Percentiles rank a stretch among this genome's conserved stretches.
Evolutionary conservation across 2,888 invertebrate species (phyloP).

Genomic region (Petrolisthes cinctipes): DNA sequence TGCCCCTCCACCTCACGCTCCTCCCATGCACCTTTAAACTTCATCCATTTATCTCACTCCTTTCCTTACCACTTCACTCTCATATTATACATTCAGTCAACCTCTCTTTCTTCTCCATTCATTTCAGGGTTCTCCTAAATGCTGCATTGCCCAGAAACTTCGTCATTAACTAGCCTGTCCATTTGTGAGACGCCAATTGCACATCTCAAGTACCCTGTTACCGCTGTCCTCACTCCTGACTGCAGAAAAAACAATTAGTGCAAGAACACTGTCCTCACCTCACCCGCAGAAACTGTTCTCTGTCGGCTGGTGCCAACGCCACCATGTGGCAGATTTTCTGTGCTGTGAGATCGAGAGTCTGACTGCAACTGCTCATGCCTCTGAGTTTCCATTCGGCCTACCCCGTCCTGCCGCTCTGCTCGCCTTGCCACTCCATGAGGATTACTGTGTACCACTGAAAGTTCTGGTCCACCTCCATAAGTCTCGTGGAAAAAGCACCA

Average conservation of each 20-base stretch:
- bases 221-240: too few relatives aligned
- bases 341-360: slow-evolving; percentile 48
- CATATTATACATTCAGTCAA: too few relatives aligned
- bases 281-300: slow-evolving; percentile 58
- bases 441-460: slow-evolving; percentile 69
- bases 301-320: slow-evolving; percentile 33
- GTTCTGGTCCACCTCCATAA: slow-evolving; percentile 92
- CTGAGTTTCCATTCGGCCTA: slow-evolving; percentile 14
- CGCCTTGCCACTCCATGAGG: slow-evolving; percentile 45
- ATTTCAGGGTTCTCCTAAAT: too few relatives aligned
- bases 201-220: too few relatives aligned
- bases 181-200: too few relatives aligned
- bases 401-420: slow-evolving; percentile 31
- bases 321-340: slow-evolving; percentile 50
- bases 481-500: slow-evolving; percentile 89
- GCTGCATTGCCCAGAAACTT: too few relatives aligned
- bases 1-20: too few relatives aligned
- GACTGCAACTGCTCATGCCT: slow-evolving; percentile 45
- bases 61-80: too few relatives aligned
- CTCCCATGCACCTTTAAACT: too few relatives aligned
- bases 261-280: slow-evolving; percentile 42
- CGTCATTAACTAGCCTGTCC: too few relatives aligned
- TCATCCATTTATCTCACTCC: too few relatives aligned
- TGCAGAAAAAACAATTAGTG: background rate
- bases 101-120: too few relatives aligned